These are phyloP conservation scores for Apodemia hepburni DNA, from an alignment of 2,888 invertebrate species.

Conservation along the genomic window DNA sequence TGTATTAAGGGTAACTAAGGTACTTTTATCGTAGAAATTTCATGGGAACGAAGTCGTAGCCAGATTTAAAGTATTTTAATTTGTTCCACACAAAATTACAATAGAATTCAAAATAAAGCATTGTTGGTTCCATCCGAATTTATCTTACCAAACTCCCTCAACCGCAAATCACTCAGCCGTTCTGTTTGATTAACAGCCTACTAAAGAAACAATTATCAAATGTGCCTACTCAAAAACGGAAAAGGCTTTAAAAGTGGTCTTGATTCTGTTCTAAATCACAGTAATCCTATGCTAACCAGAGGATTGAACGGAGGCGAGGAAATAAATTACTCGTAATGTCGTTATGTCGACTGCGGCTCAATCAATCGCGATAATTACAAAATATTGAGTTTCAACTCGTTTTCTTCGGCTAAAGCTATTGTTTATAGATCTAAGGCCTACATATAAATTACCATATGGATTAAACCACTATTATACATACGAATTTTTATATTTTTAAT, in stretches of 20 bases:
- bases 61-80: background rate
- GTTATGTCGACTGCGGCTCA: constrained; percentile 40
- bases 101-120: background rate
- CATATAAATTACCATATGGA: no score
- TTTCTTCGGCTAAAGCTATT: constrained; percentile 14
- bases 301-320: constrained; percentile 46
- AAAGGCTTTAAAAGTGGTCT: constrained; percentile 26
- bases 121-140: constrained; percentile 2
- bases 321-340: constrained; percentile 54
- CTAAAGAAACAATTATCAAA: constrained; percentile 63
- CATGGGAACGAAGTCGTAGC: no score
- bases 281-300: constrained; percentile 10
- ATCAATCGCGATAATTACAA: constrained; percentile 47
- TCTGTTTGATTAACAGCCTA: constrained; percentile 53
- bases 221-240: constrained; percentile 45
- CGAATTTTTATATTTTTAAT: no score
- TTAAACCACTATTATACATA: no score
- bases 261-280: constrained; percentile 25
- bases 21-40: no score
- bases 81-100: background rate
- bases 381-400: constrained; percentile 41
- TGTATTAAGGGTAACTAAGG: no score
- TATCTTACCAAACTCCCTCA: constrained; percentile 13
- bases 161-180: constrained; percentile 26
- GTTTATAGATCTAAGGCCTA: background rate